A percentile compares a stretch with the other conserved stretches of the same genome.
Conservation (phyloP, 2,797 vertebrate species). For the Macropus fuliginosus region DNA sequence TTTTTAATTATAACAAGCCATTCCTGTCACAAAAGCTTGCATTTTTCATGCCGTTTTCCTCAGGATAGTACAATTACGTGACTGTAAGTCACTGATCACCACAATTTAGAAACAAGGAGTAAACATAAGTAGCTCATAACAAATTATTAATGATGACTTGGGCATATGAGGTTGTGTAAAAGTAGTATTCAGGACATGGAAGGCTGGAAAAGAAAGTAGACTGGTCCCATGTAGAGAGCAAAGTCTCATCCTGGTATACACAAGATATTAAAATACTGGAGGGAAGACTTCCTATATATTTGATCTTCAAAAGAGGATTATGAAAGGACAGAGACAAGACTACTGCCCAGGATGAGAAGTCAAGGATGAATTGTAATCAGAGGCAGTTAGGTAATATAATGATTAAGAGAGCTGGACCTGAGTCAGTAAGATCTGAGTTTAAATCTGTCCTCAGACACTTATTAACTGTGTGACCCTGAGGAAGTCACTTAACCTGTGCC, state of each 20-base stretch:
- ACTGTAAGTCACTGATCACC: background rate
- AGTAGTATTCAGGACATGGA: background rate
- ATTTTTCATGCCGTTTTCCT: background rate
- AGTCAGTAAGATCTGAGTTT: background rate
- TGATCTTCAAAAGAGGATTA: background rate
- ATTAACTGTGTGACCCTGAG: background rate
- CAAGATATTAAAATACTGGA: background rate
- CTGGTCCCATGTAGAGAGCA: background rate
- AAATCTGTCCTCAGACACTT: background rate
- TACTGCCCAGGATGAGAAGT: background rate
- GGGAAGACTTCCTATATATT: background rate
- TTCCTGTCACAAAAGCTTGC: background rate
- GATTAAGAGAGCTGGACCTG: background rate
- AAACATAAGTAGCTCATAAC: background rate
- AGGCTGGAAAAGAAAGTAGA: background rate
- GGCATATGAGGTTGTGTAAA: background rate
- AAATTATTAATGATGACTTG: background rate
- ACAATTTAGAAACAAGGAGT: background rate
- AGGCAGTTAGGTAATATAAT: background rate
- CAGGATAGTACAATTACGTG: background rate
- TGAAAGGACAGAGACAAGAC: background rate
- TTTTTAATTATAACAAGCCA: background rate
- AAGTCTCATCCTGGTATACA: background rate
- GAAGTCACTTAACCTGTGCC: background rate
- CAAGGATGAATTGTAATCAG: background rate